phyloP scores from a whole-genome alignment of 2,797 vertebrate genomes.

The Microcaecilia unicolor region DNA sequence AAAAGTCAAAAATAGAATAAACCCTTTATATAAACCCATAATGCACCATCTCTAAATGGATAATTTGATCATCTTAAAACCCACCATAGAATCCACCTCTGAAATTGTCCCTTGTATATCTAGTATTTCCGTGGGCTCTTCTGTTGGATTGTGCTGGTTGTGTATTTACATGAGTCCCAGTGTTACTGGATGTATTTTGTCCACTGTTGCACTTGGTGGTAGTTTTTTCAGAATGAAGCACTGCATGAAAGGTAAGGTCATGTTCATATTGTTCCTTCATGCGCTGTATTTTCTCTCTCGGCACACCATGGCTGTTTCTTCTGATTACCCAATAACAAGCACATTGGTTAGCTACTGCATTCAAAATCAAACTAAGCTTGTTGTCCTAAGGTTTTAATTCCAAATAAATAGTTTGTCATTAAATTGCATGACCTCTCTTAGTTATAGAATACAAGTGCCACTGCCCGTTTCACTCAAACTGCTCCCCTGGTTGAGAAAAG shows the following conservation, averaged over 20 bases:
- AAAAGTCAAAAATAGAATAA: no score
- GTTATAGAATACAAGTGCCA: no score
- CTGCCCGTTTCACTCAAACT: no score
- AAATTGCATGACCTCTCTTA: no score
- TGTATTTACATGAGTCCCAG: neutral
- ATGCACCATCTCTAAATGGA: conserved; percentile 16
- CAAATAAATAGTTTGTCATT: no score
- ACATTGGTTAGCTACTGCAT: neutral
- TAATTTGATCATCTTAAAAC: conserved; percentile 18
- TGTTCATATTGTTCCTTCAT: conserved; percentile 63
- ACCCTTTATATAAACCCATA: no score
- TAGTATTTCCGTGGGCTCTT: neutral
- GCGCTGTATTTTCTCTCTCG: conserved; percentile 51
- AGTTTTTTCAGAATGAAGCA: conserved; percentile 51
- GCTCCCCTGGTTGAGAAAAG: no score
- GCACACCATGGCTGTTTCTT: conserved; percentile 53
- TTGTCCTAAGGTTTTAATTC: neutral
- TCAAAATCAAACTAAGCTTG: neutral
- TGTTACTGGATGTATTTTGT: neutral
- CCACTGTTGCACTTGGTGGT: conserved; percentile 19
- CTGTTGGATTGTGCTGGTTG: neutral
- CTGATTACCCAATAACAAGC: conserved; percentile 25
- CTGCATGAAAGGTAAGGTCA: conserved; percentile 51
- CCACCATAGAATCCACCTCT: conserved; percentile 8
- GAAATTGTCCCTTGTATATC: neutral